Percentiles rank a stretch among this genome's conserved stretches.
These are phyloP conservation scores for Petrolisthes cinctipes DNA, from an alignment of 2,888 invertebrate genomes.

Conservation along the genomic window DNA sequence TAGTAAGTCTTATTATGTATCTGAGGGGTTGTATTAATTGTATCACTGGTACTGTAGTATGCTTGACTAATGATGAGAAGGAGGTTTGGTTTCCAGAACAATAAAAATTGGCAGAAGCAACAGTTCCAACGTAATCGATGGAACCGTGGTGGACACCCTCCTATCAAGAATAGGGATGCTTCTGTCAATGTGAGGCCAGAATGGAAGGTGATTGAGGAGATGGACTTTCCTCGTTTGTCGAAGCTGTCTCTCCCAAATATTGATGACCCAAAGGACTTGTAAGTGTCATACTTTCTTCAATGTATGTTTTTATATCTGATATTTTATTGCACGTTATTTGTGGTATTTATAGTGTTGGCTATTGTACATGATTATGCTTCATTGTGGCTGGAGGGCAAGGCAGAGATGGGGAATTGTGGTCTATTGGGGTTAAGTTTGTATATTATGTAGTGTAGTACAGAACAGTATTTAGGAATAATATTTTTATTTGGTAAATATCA, in stretches of 20 bases:
- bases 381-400: neutral
- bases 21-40: no score
- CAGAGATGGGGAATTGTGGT: neutral
- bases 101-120: conserved; percentile 66
- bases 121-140: conserved; percentile 79
- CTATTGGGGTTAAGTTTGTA: no score
- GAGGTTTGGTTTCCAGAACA: conserved; percentile 54
- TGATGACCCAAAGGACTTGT: conserved; percentile 80
- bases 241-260: conserved; percentile 93
- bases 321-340: neutral
- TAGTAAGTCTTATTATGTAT: no score
- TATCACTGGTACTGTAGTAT: no score
- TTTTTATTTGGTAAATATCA: no score
- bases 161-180: conserved; percentile 94
- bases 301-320: neutral
- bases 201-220: conserved; percentile 97
- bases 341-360: neutral
- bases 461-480: no score
- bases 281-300: conserved; percentile 55
- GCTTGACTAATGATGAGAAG: conserved; percentile 4
- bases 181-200: conserved; percentile 96
- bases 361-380: conserved; percentile 3
- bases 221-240: conserved; percentile 95
- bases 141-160: conserved; percentile 73
- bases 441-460: no score